phyloP scores from a whole-genome alignment of 2,888 invertebrate genomes.

The Drosophila niveifrons region DNA sequence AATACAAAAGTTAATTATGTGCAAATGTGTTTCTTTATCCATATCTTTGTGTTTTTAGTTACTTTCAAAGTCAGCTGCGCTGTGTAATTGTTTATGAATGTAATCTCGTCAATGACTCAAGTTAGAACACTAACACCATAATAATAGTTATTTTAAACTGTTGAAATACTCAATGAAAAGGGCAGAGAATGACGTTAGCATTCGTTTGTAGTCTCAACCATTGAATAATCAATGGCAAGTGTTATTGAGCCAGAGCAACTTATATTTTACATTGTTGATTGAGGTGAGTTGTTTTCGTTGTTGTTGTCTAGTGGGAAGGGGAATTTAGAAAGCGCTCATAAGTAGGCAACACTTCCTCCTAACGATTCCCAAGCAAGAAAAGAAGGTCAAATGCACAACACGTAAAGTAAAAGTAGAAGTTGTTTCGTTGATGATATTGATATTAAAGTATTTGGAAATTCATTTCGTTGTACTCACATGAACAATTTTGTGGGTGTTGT shows the following conservation, averaged over 20 bases:
- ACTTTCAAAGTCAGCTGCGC: neutral
- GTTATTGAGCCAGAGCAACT: slow-evolving; percentile 38
- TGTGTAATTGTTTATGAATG: neutral
- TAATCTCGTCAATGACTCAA: neutral
- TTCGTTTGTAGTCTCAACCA: slow-evolving; percentile 8
- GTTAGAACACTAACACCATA: too few relatives aligned
- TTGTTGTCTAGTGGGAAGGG: slow-evolving; percentile 5
- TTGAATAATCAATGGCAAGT: slow-evolving; percentile 61
- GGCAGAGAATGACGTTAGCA: slow-evolving; percentile 11
- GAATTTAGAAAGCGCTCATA: slow-evolving; percentile 56
- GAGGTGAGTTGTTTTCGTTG: slow-evolving; percentile 8
- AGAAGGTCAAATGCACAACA: slow-evolving; percentile 47
- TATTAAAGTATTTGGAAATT: slow-evolving; percentile 23
- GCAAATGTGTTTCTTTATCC: neutral
- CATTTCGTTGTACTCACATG: slow-evolving; percentile 64
- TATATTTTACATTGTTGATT: slow-evolving; percentile 52
- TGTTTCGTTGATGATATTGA: neutral
- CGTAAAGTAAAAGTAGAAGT: slow-evolving; percentile 23
- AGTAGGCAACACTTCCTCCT: slow-evolving; percentile 60
- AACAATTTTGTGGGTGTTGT: slow-evolving; percentile 59
- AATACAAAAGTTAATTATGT: neutral
- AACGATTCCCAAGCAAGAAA: slow-evolving; percentile 6
- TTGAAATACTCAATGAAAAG: slow-evolving; percentile 2
- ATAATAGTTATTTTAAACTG: neutral
- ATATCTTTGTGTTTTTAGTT: neutral